Evolutionary conservation across 2,797 vertebrate species (phyloP).

Genomic region (Malurus leucopterus): DNA sequence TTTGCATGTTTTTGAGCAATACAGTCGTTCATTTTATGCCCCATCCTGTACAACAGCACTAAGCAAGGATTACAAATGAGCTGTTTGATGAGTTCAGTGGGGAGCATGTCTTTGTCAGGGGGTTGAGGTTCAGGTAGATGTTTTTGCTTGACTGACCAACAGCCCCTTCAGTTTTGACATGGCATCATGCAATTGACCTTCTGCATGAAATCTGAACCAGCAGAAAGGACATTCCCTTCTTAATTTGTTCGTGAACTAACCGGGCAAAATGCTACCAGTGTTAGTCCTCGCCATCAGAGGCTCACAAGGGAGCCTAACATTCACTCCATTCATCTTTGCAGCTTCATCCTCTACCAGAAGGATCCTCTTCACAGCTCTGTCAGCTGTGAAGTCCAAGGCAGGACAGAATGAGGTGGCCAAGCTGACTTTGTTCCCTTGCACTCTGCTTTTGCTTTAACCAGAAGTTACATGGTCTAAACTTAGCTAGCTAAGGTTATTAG

Average conservation of each 20-base stretch:
- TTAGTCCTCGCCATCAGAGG: not conserved
- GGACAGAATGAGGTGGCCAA: not conserved
- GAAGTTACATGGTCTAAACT: not conserved
- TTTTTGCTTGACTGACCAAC: not conserved
- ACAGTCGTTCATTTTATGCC: not conserved
- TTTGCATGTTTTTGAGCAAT: not conserved
- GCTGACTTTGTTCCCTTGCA: not conserved
- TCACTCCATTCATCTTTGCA: not conserved
- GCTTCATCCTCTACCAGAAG: not conserved
- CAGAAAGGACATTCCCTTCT: not conserved
- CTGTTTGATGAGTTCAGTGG: not conserved
- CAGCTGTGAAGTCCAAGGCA: not conserved
- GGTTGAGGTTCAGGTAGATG: not conserved
- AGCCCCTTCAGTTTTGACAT: not conserved
- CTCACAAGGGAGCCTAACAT: accelerated
- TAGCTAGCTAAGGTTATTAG: not conserved
- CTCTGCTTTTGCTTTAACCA: not conserved
- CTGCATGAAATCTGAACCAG: not conserved
- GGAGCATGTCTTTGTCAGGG: not conserved
- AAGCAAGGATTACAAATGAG: not conserved
- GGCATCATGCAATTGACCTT: not conserved
- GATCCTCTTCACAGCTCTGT: not conserved
- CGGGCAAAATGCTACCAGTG: not conserved
- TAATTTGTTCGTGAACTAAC: not conserved
- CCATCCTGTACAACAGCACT: not conserved